These are phyloP conservation scores for Hofmannophila pseudospretella DNA, from an alignment of 2,888 invertebrate species.

Conservation along the genomic window DNA sequence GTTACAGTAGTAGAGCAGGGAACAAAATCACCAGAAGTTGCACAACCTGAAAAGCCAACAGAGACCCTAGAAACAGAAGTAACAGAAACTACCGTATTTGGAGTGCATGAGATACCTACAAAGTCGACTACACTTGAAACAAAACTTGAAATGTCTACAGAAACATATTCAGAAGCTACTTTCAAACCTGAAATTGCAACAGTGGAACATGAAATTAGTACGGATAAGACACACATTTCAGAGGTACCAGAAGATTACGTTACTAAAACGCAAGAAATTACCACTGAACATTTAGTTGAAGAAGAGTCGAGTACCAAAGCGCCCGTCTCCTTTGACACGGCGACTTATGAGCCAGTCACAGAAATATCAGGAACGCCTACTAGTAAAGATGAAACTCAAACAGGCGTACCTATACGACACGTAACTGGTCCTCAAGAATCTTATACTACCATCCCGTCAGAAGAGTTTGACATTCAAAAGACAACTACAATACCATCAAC, in stretches of 20 bases:
- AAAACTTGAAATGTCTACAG: too few species aligned
- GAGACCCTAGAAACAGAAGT: neutral
- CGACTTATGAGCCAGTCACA: slow-evolving; percentile 3
- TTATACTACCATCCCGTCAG: neutral
- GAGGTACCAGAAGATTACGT: neutral
- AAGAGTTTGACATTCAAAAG: neutral
- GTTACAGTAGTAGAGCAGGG: neutral
- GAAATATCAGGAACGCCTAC: slow-evolving; percentile 7
- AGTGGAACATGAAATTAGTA: slow-evolving; percentile 5
- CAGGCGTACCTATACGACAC: neutral
- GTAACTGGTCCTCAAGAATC: neutral
- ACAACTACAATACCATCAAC: neutral
- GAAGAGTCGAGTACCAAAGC: slow-evolving; percentile 1
- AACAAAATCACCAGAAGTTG: neutral
- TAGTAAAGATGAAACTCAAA: slow-evolving; percentile 5
- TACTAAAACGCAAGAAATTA: neutral
- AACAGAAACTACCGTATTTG: neutral
- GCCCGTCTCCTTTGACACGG: neutral
- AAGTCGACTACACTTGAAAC: neutral
- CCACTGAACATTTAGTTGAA: neutral
- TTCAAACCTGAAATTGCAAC: neutral
- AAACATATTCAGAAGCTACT: neutral
- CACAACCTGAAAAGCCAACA: neutral
- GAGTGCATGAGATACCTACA: neutral
- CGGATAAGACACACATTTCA: slow-evolving; percentile 5